phyloP scores from a whole-genome alignment of 1,140 invertebrate species.

The Microplitis mediator region DNA sequence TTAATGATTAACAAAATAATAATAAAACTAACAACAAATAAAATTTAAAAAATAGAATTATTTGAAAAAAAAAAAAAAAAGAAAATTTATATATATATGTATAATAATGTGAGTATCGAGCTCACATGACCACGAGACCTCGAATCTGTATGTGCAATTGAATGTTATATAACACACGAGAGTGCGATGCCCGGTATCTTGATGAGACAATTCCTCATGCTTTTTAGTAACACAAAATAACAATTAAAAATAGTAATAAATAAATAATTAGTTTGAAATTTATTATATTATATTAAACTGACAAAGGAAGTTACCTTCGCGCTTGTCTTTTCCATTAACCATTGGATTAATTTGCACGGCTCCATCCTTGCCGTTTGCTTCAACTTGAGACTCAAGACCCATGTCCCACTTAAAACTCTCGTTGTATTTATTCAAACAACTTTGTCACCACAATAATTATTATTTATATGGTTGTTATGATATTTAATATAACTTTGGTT shows the following conservation, averaged over 20 bases:
- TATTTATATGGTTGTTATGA: not conserved
- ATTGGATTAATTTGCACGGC: constrained; percentile 47
- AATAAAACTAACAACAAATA: not conserved
- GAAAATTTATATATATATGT: not conserved
- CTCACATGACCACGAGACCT: constrained; percentile 31
- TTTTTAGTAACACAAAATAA: not conserved
- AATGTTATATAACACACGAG: constrained; percentile 27
- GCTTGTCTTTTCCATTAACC: constrained; percentile 45
- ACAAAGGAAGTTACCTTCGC: constrained; percentile 40
- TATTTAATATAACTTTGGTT: constrained; percentile 4
- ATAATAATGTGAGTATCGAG: not conserved
- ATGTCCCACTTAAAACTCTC: constrained; percentile 39
- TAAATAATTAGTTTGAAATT: not conserved
- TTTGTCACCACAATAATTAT: constrained; percentile 3
- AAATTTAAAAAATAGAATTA: not conserved
- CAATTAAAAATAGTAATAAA: not conserved
- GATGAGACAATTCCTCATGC: not conserved
- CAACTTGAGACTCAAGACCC: constrained; percentile 58
- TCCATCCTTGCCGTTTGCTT: constrained; percentile 50
- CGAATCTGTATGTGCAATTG: constrained; percentile 15
- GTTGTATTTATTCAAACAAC: not conserved
- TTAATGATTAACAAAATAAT: too few species aligned
- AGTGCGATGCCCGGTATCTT: constrained; percentile 13
- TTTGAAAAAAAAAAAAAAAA: too few species aligned
- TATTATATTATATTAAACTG: not conserved